Conservation (phyloP, 2,113 vertebrate genomes). For the Centrocercus urophasianus region DNA sequence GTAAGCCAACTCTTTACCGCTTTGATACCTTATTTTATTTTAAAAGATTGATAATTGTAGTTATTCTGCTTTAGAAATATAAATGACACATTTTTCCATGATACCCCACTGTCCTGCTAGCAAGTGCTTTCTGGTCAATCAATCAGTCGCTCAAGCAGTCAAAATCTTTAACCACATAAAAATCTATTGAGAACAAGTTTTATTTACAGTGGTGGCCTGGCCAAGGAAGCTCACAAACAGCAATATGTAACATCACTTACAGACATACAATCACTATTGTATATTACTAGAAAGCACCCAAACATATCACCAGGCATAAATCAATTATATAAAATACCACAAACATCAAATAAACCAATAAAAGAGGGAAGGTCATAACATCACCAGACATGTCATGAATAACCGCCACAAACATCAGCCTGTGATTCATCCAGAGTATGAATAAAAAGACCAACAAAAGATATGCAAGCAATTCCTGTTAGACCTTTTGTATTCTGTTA, state of each 20-base stretch:
- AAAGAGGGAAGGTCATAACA: constrained; percentile 77
- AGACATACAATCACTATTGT: constrained; percentile 63
- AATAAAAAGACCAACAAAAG: constrained; percentile 52
- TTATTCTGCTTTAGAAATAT: constrained; percentile 4
- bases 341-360: constrained; percentile 78
- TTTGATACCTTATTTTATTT: neutral
- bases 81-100: neutral
- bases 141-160: constrained; percentile 62
- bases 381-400: constrained; percentile 76
- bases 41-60: neutral
- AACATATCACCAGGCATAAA: constrained; percentile 69
- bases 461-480: constrained; percentile 53
- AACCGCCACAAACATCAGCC: constrained; percentile 67
- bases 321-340: constrained; percentile 81
- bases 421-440: constrained; percentile 66
- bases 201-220: constrained; percentile 65
- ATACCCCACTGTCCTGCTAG: neutral
- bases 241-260: constrained; percentile 61
- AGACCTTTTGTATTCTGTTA: constrained; percentile 36
- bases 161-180: constrained; percentile 67
- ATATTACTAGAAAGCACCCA: constrained; percentile 71
- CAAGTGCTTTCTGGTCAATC: constrained; percentile 42
- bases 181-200: constrained; percentile 61
- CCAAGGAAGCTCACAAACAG: constrained; percentile 58
- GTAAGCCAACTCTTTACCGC: neutral